Evolutionary conservation across 2,113 vertebrate genomes (phyloP).

Genomic region (Recurvirostra avosetta): DNA sequence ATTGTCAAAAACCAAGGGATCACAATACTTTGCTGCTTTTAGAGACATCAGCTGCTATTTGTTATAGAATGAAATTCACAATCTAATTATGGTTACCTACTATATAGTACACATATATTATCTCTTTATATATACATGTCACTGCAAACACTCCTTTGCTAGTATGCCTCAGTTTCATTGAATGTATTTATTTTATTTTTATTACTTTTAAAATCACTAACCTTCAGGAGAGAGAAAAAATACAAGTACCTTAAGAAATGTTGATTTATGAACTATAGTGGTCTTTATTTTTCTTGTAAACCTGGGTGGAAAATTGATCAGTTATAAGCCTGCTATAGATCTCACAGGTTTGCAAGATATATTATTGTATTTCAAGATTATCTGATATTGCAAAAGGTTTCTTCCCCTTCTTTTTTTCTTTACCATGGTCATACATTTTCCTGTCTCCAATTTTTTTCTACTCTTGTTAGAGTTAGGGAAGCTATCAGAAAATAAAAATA

Average conservation of each 20-base stretch:
- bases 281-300: constrained; percentile 65
- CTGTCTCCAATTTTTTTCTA: constrained; percentile 22
- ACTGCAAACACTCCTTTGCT: neutral
- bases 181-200: no score
- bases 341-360: constrained; percentile 50
- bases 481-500: constrained; percentile 66
- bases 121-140: neutral
- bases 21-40: neutral
- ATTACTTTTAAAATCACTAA: constrained; percentile 33
- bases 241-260: constrained; percentile 23
- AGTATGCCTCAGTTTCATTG: neutral
- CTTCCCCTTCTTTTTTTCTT: neutral
- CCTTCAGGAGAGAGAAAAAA: constrained; percentile 17
- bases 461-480: constrained; percentile 69
- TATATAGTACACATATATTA: neutral
- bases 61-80: neutral
- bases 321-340: constrained; percentile 60
- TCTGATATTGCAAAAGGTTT: constrained; percentile 49
- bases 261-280: constrained; percentile 63
- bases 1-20: neutral
- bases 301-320: constrained; percentile 67
- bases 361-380: constrained; percentile 65
- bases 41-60: neutral
- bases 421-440: constrained; percentile 35
- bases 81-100: neutral